Percentiles rank a stretch among this genome's conserved stretches.
Evolutionary conservation across 1,140 invertebrate genomes (phyloP).

Genomic region (Bathynomus jamesi): DNA sequence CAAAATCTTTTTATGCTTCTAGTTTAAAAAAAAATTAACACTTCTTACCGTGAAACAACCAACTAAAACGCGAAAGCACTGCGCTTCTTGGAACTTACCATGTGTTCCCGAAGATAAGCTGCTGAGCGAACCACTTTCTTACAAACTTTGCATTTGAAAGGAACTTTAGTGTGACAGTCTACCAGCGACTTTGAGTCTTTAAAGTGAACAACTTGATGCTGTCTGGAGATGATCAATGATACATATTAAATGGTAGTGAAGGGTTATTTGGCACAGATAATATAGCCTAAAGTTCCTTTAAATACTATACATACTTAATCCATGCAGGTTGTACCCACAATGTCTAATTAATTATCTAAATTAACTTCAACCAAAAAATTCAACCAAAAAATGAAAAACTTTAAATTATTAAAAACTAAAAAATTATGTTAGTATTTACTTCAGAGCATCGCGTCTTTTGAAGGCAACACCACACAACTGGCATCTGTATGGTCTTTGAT

Average conservation of each 20-base stretch:
- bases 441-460: background rate
- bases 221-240: constrained; percentile 7
- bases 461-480: background rate
- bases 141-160: constrained; percentile 41
- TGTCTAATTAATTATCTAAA: too few species aligned
- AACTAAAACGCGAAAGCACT: too few species aligned
- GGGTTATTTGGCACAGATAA: too few species aligned
- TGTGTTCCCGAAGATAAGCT: constrained; percentile 40
- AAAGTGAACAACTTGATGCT: constrained; percentile 22
- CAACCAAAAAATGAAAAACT: background rate
- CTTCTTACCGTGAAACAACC: too few species aligned
- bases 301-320: too few species aligned
- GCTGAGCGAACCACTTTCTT: constrained; percentile 44
- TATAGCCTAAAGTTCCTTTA: too few species aligned
- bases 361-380: too few species aligned
- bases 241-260: too few species aligned
- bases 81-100: too few species aligned
- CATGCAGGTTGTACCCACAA: too few species aligned
- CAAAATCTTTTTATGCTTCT: too few species aligned
- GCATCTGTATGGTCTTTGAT: background rate
- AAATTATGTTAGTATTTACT: background rate
- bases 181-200: constrained; percentile 1
- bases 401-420: background rate
- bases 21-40: too few species aligned
- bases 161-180: constrained; percentile 8